Percentiles rank a stretch among this genome's conserved stretches.
phyloP scores from a whole-genome alignment of 2,888 invertebrate genomes.

The Orthonevra nobilis region DNA sequence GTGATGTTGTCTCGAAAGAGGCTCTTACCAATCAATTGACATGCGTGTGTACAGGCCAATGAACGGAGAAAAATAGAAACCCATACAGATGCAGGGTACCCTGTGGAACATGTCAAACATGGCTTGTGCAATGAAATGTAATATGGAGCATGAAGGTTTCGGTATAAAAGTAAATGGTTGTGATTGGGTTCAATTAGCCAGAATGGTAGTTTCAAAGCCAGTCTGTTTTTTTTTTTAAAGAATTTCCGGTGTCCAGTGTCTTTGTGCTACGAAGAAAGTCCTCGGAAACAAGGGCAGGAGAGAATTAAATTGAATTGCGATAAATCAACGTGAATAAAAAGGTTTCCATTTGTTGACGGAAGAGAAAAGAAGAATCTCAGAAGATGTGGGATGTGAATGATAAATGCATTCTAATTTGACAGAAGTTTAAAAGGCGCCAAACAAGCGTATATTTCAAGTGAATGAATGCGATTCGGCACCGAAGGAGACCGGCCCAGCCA shows the following conservation, averaged over 20 bases:
- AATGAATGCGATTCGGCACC: too few species aligned
- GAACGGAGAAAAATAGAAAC: constrained; percentile 33
- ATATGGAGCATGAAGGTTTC: constrained; percentile 49
- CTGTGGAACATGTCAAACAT: constrained; percentile 7
- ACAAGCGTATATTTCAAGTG: too few species aligned
- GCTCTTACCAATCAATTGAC: constrained; percentile 27
- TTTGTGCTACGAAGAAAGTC: too few species aligned
- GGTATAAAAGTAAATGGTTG: constrained; percentile 19
- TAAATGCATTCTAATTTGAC: too few species aligned
- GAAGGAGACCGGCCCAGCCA: too few species aligned
- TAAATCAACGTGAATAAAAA: constrained; percentile 51
- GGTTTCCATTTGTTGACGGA: neutral
- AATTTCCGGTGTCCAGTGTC: too few species aligned
- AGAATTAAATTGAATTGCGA: constrained; percentile 63
- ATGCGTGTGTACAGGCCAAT: constrained; percentile 45
- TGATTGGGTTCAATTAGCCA: too few species aligned
- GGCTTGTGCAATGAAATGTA: constrained; percentile 29
- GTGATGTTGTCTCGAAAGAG: constrained; percentile 41
- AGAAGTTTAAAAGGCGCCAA: too few species aligned
- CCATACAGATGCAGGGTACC: too few species aligned
- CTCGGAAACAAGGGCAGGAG: too few species aligned
- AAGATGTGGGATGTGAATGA: too few species aligned
- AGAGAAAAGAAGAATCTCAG: neutral
- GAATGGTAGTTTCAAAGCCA: too few species aligned
- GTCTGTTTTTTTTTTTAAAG: constrained; percentile 10